These are phyloP conservation scores for Notodonta ziczac DNA, from an alignment of 2,888 invertebrate genomes.

Conservation along the genomic window DNA sequence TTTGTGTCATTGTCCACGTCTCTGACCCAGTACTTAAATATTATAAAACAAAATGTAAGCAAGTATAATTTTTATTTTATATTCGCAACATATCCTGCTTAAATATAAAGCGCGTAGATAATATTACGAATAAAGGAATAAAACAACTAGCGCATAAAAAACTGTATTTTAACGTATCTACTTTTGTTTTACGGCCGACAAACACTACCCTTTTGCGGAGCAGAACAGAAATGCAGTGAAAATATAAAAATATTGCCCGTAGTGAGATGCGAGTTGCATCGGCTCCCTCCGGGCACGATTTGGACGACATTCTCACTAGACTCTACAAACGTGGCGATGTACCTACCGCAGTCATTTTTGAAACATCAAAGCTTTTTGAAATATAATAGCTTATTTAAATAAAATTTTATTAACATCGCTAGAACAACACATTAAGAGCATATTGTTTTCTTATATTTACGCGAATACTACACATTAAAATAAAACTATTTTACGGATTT, in stretches of 20 bases:
- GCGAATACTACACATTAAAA: too few relatives aligned
- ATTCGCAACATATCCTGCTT: background rate
- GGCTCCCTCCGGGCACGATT: constrained; percentile 58
- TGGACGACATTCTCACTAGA: constrained; percentile 48
- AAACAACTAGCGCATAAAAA: constrained; percentile 47
- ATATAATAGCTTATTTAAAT: too few relatives aligned
- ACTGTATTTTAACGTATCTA: constrained; percentile 52
- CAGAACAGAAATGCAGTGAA: constrained; percentile 63
- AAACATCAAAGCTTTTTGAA: too few relatives aligned
- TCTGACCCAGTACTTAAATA: too few relatives aligned
- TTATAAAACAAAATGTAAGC: background rate
- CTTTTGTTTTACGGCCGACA: constrained; percentile 63
- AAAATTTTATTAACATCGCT: too few relatives aligned
- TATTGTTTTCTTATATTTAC: too few relatives aligned
- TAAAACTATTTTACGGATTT: too few relatives aligned
- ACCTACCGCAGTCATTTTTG: constrained; percentile 14
- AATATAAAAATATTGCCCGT: constrained; percentile 70
- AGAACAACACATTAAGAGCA: too few relatives aligned
- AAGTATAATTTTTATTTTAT: background rate
- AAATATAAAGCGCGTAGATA: constrained; percentile 13
- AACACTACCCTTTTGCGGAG: constrained; percentile 60
- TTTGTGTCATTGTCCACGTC: too few relatives aligned
- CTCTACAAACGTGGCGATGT: constrained; percentile 20
- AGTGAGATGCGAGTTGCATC: constrained; percentile 64
- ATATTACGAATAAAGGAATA: constrained; percentile 38